phyloP scores from a whole-genome alignment of 2,797 vertebrate species.

The Rhinogobio ventralis region DNA sequence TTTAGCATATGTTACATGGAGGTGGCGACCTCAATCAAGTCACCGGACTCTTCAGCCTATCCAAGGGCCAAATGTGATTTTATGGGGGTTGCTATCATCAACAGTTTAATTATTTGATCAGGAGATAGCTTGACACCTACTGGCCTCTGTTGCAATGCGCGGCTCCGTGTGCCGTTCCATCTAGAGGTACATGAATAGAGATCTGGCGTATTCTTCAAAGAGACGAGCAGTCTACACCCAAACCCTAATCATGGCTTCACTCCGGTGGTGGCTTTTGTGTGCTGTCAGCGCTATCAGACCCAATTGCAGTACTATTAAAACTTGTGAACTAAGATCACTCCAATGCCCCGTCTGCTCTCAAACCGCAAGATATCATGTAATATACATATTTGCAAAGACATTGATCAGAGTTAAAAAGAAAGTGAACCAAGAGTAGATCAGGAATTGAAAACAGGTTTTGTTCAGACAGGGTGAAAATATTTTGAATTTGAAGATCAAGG shows the following conservation, averaged over 20 bases:
- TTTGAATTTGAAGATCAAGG: no score
- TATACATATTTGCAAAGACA: conserved; percentile 62
- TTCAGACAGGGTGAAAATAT: neutral
- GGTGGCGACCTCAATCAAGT: conserved; percentile 78
- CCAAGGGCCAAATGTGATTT: conserved; percentile 51
- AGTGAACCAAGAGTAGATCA: conserved; percentile 2
- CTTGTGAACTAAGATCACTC: conserved; percentile 52
- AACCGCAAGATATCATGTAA: conserved; percentile 55
- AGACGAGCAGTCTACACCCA: conserved; percentile 65
- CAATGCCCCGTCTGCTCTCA: conserved; percentile 66
- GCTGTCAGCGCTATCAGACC: conserved; percentile 3
- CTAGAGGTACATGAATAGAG: conserved; percentile 52
- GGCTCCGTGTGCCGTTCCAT: conserved; percentile 5
- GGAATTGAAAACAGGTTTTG: neutral
- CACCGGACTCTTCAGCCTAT: conserved; percentile 66
- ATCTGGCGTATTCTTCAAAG: conserved; percentile 68
- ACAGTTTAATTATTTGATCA: conserved; percentile 67
- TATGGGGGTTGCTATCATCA: conserved; percentile 61
- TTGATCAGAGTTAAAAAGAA: conserved; percentile 58
- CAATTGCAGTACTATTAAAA: neutral
- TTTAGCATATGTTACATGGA: conserved; percentile 70
- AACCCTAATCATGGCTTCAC: conserved; percentile 65
- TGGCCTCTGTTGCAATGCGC: conserved; percentile 9
- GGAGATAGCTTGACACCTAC: conserved; percentile 50
- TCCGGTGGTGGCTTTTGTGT: neutral